A percentile compares a stretch with the other conserved stretches of the same genome.
These are phyloP conservation scores for Drosophila silvestris DNA, from an alignment of 2,888 invertebrate genomes.

Conservation along the genomic window DNA sequence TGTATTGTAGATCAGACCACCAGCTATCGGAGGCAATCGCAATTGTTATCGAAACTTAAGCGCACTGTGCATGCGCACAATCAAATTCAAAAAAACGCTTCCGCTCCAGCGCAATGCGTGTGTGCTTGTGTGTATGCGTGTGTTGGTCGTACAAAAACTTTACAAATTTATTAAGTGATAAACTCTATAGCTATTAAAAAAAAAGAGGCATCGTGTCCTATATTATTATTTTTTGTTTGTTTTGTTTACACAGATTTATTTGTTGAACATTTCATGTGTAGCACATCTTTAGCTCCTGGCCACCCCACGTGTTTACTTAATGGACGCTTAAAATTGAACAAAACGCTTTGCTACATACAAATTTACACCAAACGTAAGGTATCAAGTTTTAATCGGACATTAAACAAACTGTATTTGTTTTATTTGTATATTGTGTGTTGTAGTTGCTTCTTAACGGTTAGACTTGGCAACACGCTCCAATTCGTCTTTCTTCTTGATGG, in stretches of 20 bases:
- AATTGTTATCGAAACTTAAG: constrained; percentile 33
- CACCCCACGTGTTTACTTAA: constrained; percentile 44
- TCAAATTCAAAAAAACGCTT: background rate
- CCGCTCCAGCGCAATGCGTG: constrained; percentile 6
- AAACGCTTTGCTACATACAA: constrained; percentile 55
- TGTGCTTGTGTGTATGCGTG: background rate
- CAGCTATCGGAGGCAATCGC: background rate
- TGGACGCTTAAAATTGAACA: constrained; percentile 55
- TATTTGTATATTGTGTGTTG: constrained; percentile 45
- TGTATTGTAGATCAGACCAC: background rate
- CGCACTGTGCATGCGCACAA: background rate
- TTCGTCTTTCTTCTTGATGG: constrained; percentile 99
- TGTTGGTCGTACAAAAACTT: constrained; percentile 23
- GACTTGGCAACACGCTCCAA: constrained; percentile 99
- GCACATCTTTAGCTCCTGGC: constrained; percentile 39
- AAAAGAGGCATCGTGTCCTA: constrained; percentile 50
- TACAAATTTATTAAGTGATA: constrained; percentile 43
- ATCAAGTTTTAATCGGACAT: constrained; percentile 63
- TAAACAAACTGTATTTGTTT: constrained; percentile 62
- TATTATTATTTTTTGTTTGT: constrained; percentile 34
- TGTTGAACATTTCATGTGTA: constrained; percentile 43
- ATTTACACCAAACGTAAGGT: constrained; percentile 57
- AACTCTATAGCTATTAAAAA: constrained; percentile 49
- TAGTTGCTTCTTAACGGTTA: constrained; percentile 94
- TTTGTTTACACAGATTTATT: constrained; percentile 55